Evolutionary conservation across 2,888 invertebrate genomes (phyloP), one percentile per base, ranked within the genome.

Genomic region (Helicoverpa assulta): DNA sequence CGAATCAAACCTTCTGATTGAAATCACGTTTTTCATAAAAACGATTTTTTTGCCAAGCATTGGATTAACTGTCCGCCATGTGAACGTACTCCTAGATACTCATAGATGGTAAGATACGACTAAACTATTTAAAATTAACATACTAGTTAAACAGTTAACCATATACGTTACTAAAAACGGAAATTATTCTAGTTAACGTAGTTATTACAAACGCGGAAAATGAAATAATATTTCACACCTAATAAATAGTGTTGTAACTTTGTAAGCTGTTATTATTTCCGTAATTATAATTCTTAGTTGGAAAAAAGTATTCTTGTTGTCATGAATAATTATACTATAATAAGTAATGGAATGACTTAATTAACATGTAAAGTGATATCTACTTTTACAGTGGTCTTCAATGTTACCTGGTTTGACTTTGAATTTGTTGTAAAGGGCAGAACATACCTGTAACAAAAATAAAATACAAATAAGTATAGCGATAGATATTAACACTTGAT

Each of bases 141-240:
- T 79, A 79, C 76, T 66, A 55, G 78, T 70, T 60, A 77, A 78
- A 73, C 64, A 67, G 67, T 73, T 67, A 10, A 37, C 76, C 69
- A 59, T 70, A 80, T 67, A 77, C 63, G 70, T 72, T 56, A 66
- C 57, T 40, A 60, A 63, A 77, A 71, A 65, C 70, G 65, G 67
- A 71, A 64, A 71, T 64, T 54, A 68, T 69, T 65, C 73, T 54
- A 29, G 78, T 77, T 73, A 55, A 66, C 47, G 18, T 59, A 6
- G 53, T 18, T 57, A 59, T 73, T 64, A 66, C 70, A 37, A 64
- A 80, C 54, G 64, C 37, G 64, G 76, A 53, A 66, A 43, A 26
- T 67, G 47, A 66, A 76, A 70, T 79, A 75, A 70, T 80, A 69
- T 76, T 70, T 76, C 76, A 69, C 80, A 80, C 80, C 50, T 73